Evolutionary conservation across 2,797 vertebrate genomes (phyloP), one percentile per base, ranked within the genome.

Genomic region (Toxotes lorentzi): DNA sequence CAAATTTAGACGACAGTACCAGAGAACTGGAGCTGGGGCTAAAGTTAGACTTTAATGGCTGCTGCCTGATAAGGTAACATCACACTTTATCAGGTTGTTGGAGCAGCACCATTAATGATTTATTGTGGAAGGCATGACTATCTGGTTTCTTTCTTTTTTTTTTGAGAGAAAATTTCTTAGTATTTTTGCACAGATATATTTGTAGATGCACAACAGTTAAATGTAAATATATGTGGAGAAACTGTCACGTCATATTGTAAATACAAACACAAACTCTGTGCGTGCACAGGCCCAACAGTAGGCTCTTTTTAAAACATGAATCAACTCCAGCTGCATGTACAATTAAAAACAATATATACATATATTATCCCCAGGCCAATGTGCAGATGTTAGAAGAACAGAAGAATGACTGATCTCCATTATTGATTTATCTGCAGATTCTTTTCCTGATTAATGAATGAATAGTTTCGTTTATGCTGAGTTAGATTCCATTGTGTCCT

Each of bases 11-110:
- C 30, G 0, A 30, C 50, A 10, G 38, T 35, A 32, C 23, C 34
- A 10, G 41, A 69, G 58, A 10, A 1, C 47, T 66, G 73, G 64
- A 41, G 62, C 12, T 13, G 12, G 19, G 30, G 48, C 45, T 68
- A 19, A 76, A 75, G 54, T 59, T 40, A 66, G 48, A 48, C 14
- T 82, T 35, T 71, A 58, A 56, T 59, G 43, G 48, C 64, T 73
- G 85, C 69, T 40, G 67, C 30, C n/a, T 53, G 54, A 61, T 51
- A 32, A 70, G 23, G 57, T 0, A 40, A 54, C 57, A 17, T 8
- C 14, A 21, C 47, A 61, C 64, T 76, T 78, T 59, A 47, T 75
- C 23, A 23, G 45, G 17, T 7, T 40, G 34, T 32, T 74, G 43
- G 19, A 43, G 57, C 50, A 51, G 53, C 38, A 53, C 32, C 4